A percentile compares a stretch with the other conserved stretches of the same genome.
Conservation (phyloP, 1,140 invertebrate species). For the Drosophila pandora region DNA sequence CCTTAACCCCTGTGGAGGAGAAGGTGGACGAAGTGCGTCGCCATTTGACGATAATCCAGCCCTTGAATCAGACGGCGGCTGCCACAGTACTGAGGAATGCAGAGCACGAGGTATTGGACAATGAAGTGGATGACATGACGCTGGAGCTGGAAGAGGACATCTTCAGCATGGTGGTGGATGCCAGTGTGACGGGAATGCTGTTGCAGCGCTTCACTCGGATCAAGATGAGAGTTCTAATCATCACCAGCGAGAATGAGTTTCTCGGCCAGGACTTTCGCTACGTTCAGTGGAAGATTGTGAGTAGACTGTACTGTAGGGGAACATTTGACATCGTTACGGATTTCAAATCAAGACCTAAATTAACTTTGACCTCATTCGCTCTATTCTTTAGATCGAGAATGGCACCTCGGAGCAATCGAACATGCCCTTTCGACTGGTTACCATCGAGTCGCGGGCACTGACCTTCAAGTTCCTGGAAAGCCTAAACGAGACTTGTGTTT, state of each 20-base stretch:
- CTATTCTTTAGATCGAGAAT: conserved; percentile 65
- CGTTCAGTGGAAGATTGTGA: conserved; percentile 83
- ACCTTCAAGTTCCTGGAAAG: conserved; percentile 74
- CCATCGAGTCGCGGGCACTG: conserved; percentile 69
- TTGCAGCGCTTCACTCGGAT: conserved; percentile 71
- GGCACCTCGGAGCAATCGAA: conserved; percentile 72
- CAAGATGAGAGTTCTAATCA: conserved; percentile 77
- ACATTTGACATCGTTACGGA: conserved; percentile 4
- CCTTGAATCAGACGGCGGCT: conserved; percentile 57
- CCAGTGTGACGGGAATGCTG: conserved; percentile 76
- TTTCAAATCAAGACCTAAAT: background rate
- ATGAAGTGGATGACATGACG: conserved; percentile 56
- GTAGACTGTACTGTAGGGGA: conserved; percentile 76
- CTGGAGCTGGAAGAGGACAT: conserved; percentile 73
- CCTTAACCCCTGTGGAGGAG: conserved; percentile 58
- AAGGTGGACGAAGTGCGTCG: conserved; percentile 64
- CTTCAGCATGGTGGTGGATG: conserved; percentile 71
- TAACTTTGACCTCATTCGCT: conserved; percentile 9
- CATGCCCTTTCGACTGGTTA: conserved; percentile 72
- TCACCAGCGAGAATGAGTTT: conserved; percentile 75
- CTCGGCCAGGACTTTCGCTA: conserved; percentile 80
- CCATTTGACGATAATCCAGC: conserved; percentile 54
- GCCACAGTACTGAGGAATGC: conserved; percentile 58
- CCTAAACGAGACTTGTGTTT: conserved; percentile 74
- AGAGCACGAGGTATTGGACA: conserved; percentile 65